Evolutionary conservation across 1,140 invertebrate genomes (phyloP), one percentile per base, ranked within the genome.

Genomic region (Drosophila tani): DNA sequence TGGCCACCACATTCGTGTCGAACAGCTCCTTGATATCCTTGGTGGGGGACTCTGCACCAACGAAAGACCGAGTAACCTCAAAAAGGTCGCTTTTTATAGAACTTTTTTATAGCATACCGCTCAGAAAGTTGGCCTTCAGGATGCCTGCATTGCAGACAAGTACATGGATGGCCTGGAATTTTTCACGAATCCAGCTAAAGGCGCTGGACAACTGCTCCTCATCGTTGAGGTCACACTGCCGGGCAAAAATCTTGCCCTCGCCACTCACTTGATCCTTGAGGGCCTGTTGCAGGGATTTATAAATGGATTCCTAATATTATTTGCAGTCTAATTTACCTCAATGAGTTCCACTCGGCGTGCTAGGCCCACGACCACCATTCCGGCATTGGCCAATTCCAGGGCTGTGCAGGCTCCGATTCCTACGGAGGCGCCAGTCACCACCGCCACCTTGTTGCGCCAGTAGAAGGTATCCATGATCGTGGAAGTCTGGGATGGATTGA

Each of bases 391-490:
- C 47, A 95, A 86, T 3, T 76, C 62, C 55, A 92, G 47, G 14
- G 90, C 93, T 58, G 91, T 93, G 50, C 85, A 83, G 7, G 94
- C 94, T 5, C 95, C 95, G 38, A 96, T 96, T 2, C 95, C 95
- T 15, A 92, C 92, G n/a, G 95, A 95, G 3, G 95, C 95, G 32
- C 95, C 95, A 1, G 95, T 96, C 0, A 96, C 94, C 19, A 96
- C 92, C 2, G 95, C 95, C 35, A 96, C 94, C 70, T 94, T 94
- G 49, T 95, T 94, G 32, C 74, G 75, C 95, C 95, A 96, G 17
- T 94, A 80, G 46, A 76, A 91, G 1, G 41, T 58, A 27, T 95
- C 94, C 95, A 95, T 95, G 9, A 19, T 70, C 14, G 32, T 9
- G 11, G 5, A 12, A 49, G 11, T 60, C 6, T 11, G 8, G 5